These are phyloP conservation scores for Salvelinus fontinalis DNA, from an alignment of 2,113 vertebrate species.

Conservation along the genomic window DNA sequence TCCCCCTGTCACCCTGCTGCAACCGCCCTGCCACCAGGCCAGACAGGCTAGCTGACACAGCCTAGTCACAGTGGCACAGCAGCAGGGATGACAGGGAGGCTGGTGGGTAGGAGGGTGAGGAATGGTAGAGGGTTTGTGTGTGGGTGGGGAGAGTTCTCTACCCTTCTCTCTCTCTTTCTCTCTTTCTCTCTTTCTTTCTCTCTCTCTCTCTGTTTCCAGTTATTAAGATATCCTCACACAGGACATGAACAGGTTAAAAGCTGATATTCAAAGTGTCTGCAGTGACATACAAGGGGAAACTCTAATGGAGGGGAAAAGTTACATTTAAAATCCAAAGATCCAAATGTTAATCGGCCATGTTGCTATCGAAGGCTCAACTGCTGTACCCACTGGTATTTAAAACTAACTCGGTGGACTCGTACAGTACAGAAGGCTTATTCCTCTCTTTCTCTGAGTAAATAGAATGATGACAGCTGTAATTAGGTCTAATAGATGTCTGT, in stretches of 20 bases:
- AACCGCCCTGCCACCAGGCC: not conserved
- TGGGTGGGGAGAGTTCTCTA: too few relatives aligned
- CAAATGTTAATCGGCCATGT: constrained; percentile 34
- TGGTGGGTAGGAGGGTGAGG: not conserved
- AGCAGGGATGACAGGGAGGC: not conserved
- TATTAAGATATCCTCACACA: too few relatives aligned
- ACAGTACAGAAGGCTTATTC: constrained; percentile 55
- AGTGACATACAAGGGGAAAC: not conserved
- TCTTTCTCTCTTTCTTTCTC: too few relatives aligned
- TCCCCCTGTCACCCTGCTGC: too few relatives aligned
- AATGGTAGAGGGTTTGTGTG: constrained; percentile 2
- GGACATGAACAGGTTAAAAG: too few relatives aligned
- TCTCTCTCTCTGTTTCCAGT: too few relatives aligned
- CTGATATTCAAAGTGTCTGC: too few relatives aligned
- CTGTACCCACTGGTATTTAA: constrained; percentile 19
- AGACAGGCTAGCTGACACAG: not conserved
- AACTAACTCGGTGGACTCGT: constrained; percentile 49
- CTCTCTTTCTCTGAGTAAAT: constrained; percentile 65
- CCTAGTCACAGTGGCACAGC: constrained; percentile 4
- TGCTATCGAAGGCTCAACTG: constrained; percentile 5
- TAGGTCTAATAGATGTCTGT: constrained; percentile 69
- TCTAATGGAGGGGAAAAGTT: constrained; percentile 36
- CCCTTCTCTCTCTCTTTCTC: too few relatives aligned
- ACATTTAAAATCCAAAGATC: not conserved
- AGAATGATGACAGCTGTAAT: constrained; percentile 75